Percentiles rank a stretch among this genome's conserved stretches.
These are phyloP conservation scores for Ariolimax columbianus DNA, from an alignment of 2,888 invertebrate species.

Conservation along the genomic window DNA sequence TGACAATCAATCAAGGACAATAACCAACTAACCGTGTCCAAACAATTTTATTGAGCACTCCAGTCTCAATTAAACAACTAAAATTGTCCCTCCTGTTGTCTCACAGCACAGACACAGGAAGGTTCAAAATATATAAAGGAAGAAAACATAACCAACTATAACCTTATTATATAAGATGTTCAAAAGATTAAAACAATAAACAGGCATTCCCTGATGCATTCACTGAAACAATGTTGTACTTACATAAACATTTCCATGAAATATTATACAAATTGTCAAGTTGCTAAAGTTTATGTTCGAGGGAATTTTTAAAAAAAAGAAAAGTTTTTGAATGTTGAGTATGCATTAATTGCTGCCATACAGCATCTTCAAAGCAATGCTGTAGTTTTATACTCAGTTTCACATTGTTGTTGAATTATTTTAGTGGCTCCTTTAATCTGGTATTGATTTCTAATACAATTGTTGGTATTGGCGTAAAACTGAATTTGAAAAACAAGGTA, in stretches of 20 bases:
- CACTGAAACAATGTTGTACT: background rate
- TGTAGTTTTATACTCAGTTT: background rate
- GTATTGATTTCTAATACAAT: no score
- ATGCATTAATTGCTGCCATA: background rate
- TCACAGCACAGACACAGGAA: slow-evolving; percentile 1
- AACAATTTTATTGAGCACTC: slow-evolving; percentile 16
- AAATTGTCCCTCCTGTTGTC: background rate
- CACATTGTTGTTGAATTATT: background rate
- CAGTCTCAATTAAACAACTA: slow-evolving; percentile 9
- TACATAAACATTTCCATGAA: background rate
- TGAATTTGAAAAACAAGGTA: no score
- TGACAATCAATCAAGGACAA: background rate
- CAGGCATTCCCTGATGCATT: background rate
- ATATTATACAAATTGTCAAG: background rate
- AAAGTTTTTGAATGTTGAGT: background rate
- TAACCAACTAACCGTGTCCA: background rate
- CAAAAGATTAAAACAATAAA: background rate
- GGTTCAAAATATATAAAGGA: slow-evolving; percentile 3
- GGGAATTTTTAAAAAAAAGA: no score
- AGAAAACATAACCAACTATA: background rate
- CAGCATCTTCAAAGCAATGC: background rate
- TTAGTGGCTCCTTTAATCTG: no score
- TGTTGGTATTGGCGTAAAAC: no score
- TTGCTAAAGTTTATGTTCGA: background rate
- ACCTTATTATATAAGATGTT: background rate